These are phyloP conservation scores for Ophthalmolycus amberensis DNA, from an alignment of 2,113 vertebrate species.

Conservation along the genomic window DNA sequence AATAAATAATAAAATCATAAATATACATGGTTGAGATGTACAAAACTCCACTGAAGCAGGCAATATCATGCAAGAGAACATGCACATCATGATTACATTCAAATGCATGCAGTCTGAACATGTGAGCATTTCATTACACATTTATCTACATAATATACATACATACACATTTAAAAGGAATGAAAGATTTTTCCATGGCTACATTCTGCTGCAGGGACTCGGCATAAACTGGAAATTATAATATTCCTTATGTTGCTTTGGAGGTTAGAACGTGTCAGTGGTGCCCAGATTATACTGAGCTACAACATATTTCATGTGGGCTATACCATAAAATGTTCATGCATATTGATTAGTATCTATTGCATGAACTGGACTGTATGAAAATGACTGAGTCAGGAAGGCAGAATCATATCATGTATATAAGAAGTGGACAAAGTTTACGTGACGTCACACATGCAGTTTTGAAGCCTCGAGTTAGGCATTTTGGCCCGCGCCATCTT, in stretches of 20 bases:
- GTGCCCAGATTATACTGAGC: background rate
- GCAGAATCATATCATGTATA: no score
- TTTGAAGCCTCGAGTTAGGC: background rate
- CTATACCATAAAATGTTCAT: background rate
- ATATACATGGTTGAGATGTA: background rate
- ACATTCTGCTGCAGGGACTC: background rate
- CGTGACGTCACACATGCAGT: background rate
- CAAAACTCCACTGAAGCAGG: background rate
- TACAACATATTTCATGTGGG: background rate
- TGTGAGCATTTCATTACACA: background rate
- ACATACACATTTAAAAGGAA: no score
- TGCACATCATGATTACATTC: background rate
- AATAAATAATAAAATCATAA: background rate
- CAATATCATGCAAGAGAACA: no score
- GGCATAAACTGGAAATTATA: background rate
- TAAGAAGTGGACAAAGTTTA: background rate
- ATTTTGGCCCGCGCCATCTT: background rate
- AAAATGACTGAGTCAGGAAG: no score
- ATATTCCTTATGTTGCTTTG: background rate
- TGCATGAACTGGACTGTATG: no score
- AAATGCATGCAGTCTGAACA: background rate
- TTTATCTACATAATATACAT: background rate
- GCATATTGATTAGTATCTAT: background rate
- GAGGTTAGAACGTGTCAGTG: background rate
- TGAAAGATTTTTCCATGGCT: background rate